Evolutionary conservation across 2,797 vertebrate genomes (phyloP).

Genomic region (Trachops cirrhosus): DNA sequence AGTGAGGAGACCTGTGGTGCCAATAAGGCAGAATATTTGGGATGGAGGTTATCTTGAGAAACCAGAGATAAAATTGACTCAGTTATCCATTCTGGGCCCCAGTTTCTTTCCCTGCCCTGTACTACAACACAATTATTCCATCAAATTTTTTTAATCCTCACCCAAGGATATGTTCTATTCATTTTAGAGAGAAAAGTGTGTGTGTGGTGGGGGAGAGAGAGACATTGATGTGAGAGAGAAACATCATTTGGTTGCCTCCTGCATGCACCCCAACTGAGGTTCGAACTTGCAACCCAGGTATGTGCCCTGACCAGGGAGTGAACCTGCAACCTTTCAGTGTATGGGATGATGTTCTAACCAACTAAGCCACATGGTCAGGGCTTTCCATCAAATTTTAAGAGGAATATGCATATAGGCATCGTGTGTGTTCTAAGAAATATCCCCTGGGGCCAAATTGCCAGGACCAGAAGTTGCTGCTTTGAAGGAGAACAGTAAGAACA

Average conservation of each 20-base stretch:
- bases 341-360: not conserved
- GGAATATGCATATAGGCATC: not conserved
- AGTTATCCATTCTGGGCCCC: not conserved
- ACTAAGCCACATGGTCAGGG: not conserved
- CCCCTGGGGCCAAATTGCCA: not conserved
- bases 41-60: not conserved
- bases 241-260: not conserved
- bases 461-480: not conserved
- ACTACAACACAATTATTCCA: not conserved
- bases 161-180: not conserved
- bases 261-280: not conserved
- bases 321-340: not conserved
- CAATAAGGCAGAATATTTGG: constrained; percentile 16
- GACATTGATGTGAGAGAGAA: not conserved
- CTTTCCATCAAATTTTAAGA: not conserved
- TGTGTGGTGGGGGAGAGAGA: not conserved
- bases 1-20: not conserved
- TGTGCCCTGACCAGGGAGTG: not conserved
- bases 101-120: not conserved
- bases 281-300: no score
- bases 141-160: not conserved
- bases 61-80: not conserved
- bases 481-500: not conserved
- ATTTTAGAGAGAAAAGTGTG: not conserved
- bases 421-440: constrained; percentile 32